phyloP scores from a whole-genome alignment of 2,113 vertebrate genomes.

The Carollia perspicillata region DNA sequence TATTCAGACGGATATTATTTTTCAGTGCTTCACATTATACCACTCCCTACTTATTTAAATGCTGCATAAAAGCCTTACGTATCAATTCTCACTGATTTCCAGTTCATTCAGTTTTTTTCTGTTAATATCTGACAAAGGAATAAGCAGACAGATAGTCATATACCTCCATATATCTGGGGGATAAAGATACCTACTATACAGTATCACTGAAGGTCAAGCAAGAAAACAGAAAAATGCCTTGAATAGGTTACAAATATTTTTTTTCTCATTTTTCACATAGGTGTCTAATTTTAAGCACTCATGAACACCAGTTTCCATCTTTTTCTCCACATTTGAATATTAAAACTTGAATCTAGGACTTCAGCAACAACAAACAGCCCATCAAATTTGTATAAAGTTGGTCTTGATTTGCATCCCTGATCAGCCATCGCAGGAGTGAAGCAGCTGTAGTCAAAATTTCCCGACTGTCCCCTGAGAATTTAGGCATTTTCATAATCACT shows the following conservation, averaged over 20 bases:
- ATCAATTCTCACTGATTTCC: background rate
- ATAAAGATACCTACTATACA: background rate
- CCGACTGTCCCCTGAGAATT: background rate
- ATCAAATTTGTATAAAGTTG: slow-evolving; percentile 24
- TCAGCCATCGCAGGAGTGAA: slow-evolving; percentile 32
- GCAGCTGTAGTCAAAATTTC: slow-evolving; percentile 47
- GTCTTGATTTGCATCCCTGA: slow-evolving; percentile 38
- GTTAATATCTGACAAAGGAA: background rate
- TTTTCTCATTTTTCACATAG: background rate
- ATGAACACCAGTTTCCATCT: background rate
- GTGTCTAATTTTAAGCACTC: background rate
- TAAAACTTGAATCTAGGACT: slow-evolving; percentile 10
- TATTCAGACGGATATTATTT: background rate
- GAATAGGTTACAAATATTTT: background rate
- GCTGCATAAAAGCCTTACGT: background rate
- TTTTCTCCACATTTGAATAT: background rate
- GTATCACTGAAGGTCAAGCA: background rate
- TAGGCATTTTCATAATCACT: slow-evolving; percentile 43
- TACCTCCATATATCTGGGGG: background rate
- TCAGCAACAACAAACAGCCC: background rate
- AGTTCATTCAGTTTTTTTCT: background rate
- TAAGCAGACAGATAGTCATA: background rate
- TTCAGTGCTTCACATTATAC: background rate
- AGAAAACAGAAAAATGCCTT: background rate
- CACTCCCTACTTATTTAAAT: background rate